A percentile compares a stretch with the other conserved stretches of the same genome.
Conservation (phyloP, 2,113 vertebrate genomes). For the Oncorhynchus tshawytscha region DNA sequence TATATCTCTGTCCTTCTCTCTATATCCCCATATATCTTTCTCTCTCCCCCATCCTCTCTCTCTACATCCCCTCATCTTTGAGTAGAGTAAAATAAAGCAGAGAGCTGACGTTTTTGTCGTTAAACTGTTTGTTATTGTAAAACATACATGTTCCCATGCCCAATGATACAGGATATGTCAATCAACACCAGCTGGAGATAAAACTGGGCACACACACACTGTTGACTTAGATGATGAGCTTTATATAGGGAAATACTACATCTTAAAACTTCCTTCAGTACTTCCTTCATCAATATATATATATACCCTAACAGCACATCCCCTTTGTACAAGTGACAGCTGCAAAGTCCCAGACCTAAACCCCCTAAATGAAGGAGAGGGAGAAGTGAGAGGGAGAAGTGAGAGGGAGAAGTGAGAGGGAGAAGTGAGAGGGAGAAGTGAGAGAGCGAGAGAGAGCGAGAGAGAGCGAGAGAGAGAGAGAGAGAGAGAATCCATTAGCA, state of each 20-base stretch:
- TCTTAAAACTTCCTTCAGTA: too few species aligned
- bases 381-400: background rate
- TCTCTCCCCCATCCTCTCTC: too few species aligned
- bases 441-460: slow-evolving; percentile 29
- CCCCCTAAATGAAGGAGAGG: too few species aligned
- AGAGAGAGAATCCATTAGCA: slow-evolving; percentile 39
- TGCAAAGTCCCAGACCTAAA: slow-evolving; percentile 14
- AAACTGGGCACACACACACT: slow-evolving; percentile 38
- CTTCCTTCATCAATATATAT: too few species aligned
- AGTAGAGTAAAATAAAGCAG: slow-evolving; percentile 4
- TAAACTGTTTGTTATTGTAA: slow-evolving; percentile 55
- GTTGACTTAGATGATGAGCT: too few species aligned
- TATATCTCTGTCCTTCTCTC: too few species aligned
- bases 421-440: background rate
- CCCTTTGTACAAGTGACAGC: background rate
- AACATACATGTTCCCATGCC: slow-evolving; percentile 61
- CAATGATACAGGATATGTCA: slow-evolving; percentile 39
- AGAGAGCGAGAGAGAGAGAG: slow-evolving; percentile 1
- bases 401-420: slow-evolving; percentile 9
- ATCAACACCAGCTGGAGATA: slow-evolving; percentile 55
- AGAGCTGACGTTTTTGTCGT: slow-evolving; percentile 52
- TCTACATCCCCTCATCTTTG: too few species aligned
- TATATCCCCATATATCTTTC: too few species aligned
- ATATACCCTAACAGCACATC: too few species aligned
- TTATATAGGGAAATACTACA: too few species aligned